phyloP scores from a whole-genome alignment of 2,797 vertebrate species.

The Pelochelys cantorii region DNA sequence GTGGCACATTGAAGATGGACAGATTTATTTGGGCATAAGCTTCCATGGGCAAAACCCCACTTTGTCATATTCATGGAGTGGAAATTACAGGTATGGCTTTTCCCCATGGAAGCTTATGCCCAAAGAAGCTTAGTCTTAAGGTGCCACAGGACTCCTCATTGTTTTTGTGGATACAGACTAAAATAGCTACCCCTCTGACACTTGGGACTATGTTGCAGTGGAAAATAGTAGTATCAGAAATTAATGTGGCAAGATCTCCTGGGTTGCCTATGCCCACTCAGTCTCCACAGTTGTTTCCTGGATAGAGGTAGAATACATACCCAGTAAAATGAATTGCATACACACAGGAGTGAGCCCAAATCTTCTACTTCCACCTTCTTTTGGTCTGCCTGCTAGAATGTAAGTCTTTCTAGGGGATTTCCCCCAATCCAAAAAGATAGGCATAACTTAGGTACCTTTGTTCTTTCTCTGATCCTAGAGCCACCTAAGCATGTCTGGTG shows the following conservation, averaged over 20 bases:
- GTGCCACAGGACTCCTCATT: no score
- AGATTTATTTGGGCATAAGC: no score
- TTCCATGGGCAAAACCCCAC: no score
- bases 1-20: no score
- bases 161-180: no score
- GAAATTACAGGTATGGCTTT: no score
- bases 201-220: conserved; percentile 71
- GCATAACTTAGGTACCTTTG: neutral
- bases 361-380: neutral
- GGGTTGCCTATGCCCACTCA: conserved; percentile 57
- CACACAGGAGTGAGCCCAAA: neutral
- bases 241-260: conserved; percentile 61
- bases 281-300: conserved; percentile 71
- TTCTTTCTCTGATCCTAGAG: neutral
- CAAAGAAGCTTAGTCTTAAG: no score
- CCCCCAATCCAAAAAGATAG: neutral
- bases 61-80: no score
- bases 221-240: conserved; percentile 75
- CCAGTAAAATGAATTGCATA: conserved; percentile 22
- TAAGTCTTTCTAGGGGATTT: neutral
- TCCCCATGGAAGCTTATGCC: no score
- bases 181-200: no score
- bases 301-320: conserved; percentile 11
- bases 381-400: neutral
- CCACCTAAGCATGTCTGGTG: neutral